Base-by-base conservation (phyloP, 2,797 vertebrate genomes). In the Oryzias dopingdopingensis region DNA sequence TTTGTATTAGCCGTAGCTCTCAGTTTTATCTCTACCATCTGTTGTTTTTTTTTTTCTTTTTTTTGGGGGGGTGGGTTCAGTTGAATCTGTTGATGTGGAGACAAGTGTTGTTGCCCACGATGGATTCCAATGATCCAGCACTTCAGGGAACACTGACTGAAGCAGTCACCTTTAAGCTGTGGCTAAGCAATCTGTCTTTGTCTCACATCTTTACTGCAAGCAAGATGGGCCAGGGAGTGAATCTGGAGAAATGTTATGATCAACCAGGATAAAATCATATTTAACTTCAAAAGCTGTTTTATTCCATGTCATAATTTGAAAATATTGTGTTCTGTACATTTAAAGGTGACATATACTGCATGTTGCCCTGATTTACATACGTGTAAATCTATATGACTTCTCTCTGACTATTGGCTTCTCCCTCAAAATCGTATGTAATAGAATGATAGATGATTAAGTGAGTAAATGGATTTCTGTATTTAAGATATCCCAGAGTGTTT, bases 81-180 rank as follows among this genome's bases (percentile, higher is more conserved):
- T 37, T 37, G 32, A 66, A 74, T 72, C 64, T 71, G 75, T 81
- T 61, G 60, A 26, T 54, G 62, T 69, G 71, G 65, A 74, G 72
- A 73, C 59, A 40, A 44, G 45, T 14, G 47, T 65, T 67, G 6
- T 67, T 63, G 65, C 59, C 75, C 76, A 76, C 86, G 84, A 88
- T 87, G 83, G 85, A 86, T 85, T 83, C 75, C 83, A 82, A 81
- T 81, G 79, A 89, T 84, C 79, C 84, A 71, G 71, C 29, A 76
- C 83, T 84, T 76, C 81, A 49, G 77, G 84, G 83, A 80, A 80
- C 70, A 72, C 67, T 81, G 82, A 83, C 80, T 64, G 51, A 88
- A 71, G 87, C 86, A 89, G 82, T 89, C 86, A 87, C 86, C 89
- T 89, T 89, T 86, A 89, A 89, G 86, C 83, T 82, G 78, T 61